These are phyloP conservation scores for Gambelia wislizenii DNA, from an alignment of 2,797 vertebrate species.

Conservation along the genomic window DNA sequence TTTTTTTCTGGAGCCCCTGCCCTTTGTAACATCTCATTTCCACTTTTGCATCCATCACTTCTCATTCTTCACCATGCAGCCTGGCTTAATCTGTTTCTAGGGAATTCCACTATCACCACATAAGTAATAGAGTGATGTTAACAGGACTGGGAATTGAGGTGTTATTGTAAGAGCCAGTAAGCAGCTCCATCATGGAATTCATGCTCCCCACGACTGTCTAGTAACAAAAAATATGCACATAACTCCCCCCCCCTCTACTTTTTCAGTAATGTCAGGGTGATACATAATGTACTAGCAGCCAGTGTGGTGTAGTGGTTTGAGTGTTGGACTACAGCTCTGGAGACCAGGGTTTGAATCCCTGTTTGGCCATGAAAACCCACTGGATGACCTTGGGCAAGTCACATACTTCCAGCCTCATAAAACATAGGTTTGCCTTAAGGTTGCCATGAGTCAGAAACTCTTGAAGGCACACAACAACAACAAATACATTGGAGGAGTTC, in stretches of 20 bases:
- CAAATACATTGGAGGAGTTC: not conserved
- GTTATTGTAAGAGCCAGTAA: not conserved
- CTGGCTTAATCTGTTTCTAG: not conserved
- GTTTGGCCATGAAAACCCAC: too few species aligned
- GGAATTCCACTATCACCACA: not conserved
- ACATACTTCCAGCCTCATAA: too few species aligned
- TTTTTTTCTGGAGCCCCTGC: not conserved
- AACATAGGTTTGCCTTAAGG: too few species aligned
- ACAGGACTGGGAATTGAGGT: not conserved
- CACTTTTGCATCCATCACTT: not conserved
- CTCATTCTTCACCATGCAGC: not conserved
- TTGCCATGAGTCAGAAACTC: too few species aligned
- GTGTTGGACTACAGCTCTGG: too few species aligned
- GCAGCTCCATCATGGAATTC: too few species aligned
- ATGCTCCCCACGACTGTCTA: not conserved
- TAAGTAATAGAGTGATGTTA: not conserved
- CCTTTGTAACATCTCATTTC: not conserved
- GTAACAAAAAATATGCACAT: not conserved
- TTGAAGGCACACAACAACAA: too few species aligned
- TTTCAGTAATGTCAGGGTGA: not conserved
- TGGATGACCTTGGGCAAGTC: too few species aligned
- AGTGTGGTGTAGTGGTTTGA: too few species aligned
- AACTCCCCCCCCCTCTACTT: too few species aligned
- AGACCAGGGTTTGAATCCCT: too few species aligned
- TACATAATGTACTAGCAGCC: not conserved